phyloP scores from a whole-genome alignment of 2,888 invertebrate genomes.

The Cetonia aurata region DNA sequence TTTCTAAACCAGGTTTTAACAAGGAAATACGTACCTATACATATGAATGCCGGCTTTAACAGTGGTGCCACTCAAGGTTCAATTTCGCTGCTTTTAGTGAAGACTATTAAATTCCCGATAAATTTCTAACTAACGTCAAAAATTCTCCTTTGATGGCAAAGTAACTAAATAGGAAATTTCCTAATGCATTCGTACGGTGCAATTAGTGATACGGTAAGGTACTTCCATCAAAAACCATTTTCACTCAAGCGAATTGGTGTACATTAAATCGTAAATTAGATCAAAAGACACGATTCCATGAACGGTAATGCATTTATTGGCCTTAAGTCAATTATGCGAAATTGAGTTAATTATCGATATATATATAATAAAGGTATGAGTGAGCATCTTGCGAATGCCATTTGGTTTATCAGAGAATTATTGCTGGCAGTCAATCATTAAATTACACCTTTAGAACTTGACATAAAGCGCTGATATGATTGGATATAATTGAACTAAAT shows the following conservation, averaged over 20 bases:
- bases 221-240: conserved; percentile 14
- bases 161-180: conserved; percentile 11
- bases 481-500: conserved; percentile 51
- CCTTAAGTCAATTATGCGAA: conserved; percentile 35
- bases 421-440: conserved; percentile 20
- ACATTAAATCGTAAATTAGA: conserved; percentile 39
- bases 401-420: conserved; percentile 15
- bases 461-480: conserved; percentile 47
- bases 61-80: neutral
- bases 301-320: conserved; percentile 16
- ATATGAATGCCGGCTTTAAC: too few species aligned
- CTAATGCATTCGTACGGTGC: conserved; percentile 23
- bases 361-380: conserved; percentile 30
- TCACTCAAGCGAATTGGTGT: conserved; percentile 9
- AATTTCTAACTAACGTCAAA: neutral
- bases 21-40: neutral
- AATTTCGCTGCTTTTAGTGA: neutral
- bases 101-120: conserved; percentile 8
- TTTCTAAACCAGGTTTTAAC: too few species aligned
- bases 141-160: conserved; percentile 13
- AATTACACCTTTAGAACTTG: conserved; percentile 19
- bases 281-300: conserved; percentile 22
- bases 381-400: conserved; percentile 14
- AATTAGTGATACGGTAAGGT: conserved; percentile 21
- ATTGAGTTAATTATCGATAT: conserved; percentile 41